Evolutionary conservation across 2,113 vertebrate genomes (phyloP).

Genomic region (Junco hyemalis): DNA sequence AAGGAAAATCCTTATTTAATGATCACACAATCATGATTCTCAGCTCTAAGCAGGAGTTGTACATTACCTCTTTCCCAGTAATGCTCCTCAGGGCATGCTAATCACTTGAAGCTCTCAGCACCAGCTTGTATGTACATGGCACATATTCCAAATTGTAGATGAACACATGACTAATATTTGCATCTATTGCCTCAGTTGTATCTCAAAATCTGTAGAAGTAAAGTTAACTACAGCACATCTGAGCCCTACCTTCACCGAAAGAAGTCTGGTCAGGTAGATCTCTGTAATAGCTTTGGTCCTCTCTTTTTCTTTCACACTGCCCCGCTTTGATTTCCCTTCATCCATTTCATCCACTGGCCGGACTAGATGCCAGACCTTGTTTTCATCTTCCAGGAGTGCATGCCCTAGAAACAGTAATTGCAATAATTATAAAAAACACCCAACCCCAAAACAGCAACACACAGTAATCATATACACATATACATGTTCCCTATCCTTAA

Average conservation of each 20-base stretch:
- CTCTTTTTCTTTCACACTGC: conserved; percentile 96
- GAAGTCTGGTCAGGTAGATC: conserved; percentile 96
- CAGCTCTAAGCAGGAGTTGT: background rate
- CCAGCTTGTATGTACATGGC: background rate
- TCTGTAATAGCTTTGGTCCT: conserved; percentile 99
- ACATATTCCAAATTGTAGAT: background rate
- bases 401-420: conserved; percentile 78
- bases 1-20: background rate
- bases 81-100: background rate
- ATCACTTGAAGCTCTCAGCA: background rate
- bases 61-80: background rate
- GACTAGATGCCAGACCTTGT: conserved; percentile 95
- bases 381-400: conserved; percentile 92
- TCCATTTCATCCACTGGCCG: conserved; percentile 91
- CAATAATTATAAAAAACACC: background rate
- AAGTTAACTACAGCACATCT: background rate
- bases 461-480: background rate
- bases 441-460: background rate
- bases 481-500: background rate
- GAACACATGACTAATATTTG: background rate
- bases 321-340: conserved; percentile 92
- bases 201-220: background rate
- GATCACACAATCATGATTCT: background rate
- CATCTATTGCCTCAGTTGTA: background rate
- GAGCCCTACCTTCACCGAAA: conserved; percentile 92